phyloP scores from a whole-genome alignment of 2,113 vertebrate species.

The Tragelaphus buxtoni region DNA sequence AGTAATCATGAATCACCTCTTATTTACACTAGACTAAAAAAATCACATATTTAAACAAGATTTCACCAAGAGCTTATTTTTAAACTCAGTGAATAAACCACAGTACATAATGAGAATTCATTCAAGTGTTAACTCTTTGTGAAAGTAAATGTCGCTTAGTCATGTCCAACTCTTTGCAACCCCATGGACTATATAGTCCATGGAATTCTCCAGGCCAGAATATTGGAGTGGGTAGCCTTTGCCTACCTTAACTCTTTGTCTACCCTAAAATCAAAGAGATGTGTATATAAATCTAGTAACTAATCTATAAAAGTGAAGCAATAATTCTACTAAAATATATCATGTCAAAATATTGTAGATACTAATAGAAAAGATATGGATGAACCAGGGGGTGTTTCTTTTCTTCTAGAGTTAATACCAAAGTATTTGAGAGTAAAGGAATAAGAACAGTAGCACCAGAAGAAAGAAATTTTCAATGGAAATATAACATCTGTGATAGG shows the following conservation, averaged over 20 bases:
- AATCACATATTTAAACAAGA: conserved; percentile 3
- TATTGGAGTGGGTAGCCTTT: background rate
- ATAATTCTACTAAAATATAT: background rate
- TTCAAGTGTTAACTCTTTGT: background rate
- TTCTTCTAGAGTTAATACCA: background rate
- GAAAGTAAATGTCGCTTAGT: background rate
- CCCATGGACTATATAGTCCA: background rate
- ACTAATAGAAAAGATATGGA: background rate
- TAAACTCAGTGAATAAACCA: background rate
- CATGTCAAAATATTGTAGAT: background rate
- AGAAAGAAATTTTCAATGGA: background rate
- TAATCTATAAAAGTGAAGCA: background rate
- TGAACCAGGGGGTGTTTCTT: background rate
- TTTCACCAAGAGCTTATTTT: background rate
- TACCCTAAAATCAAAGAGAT: background rate
- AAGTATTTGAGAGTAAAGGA: background rate
- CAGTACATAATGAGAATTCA: background rate
- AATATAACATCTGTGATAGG: background rate
- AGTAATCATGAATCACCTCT: background rate
- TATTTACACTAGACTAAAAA: background rate
- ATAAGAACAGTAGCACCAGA: background rate
- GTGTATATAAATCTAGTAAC: background rate
- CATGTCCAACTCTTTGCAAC: background rate
- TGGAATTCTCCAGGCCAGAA: background rate
- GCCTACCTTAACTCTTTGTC: background rate